Evolutionary conservation across 2,113 vertebrate species (phyloP).

Genomic region (Ammodytes marinus): DNA sequence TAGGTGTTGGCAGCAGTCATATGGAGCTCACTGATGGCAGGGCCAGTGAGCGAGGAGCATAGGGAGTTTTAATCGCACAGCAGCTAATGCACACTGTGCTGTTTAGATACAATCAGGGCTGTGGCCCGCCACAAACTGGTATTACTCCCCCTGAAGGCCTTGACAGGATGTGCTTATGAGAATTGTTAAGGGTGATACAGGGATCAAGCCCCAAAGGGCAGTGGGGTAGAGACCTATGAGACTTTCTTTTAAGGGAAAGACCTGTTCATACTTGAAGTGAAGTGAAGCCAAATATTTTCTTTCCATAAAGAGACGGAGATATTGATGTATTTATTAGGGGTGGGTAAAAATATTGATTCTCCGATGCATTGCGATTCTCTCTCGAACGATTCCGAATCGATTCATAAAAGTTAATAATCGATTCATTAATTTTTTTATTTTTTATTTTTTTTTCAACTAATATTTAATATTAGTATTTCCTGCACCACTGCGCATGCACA

Average conservation of each 20-base stretch:
- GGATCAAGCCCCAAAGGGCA: background rate
- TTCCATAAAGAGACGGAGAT: too few species aligned
- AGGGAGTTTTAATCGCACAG: constrained; percentile 45
- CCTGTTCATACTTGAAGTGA: background rate
- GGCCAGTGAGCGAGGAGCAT: background rate
- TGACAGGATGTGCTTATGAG: constrained; percentile 5
- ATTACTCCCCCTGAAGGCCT: background rate
- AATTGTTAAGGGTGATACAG: constrained; percentile 24
- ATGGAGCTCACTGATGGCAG: constrained; percentile 27
- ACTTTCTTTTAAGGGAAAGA: constrained; percentile 1
- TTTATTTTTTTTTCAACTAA: too few species aligned
- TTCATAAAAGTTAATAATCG: too few species aligned
- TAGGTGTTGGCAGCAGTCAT: constrained; percentile 33
- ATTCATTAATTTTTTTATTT: too few species aligned
- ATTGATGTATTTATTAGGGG: background rate
- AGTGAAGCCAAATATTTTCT: background rate
- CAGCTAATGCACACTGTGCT: constrained; percentile 26
- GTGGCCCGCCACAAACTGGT: constrained; percentile 34
- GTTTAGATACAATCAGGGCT: constrained; percentile 42
- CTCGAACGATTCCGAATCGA: too few species aligned
- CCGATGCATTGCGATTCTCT: too few species aligned
- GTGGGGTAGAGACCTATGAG: background rate
- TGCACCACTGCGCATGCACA: too few species aligned
- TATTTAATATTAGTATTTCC: too few species aligned
- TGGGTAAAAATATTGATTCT: too few species aligned